Evolutionary conservation across 2,797 vertebrate genomes (phyloP), one percentile per base, ranked within the genome.

Genomic region (Crypturellus tataupa): DNA sequence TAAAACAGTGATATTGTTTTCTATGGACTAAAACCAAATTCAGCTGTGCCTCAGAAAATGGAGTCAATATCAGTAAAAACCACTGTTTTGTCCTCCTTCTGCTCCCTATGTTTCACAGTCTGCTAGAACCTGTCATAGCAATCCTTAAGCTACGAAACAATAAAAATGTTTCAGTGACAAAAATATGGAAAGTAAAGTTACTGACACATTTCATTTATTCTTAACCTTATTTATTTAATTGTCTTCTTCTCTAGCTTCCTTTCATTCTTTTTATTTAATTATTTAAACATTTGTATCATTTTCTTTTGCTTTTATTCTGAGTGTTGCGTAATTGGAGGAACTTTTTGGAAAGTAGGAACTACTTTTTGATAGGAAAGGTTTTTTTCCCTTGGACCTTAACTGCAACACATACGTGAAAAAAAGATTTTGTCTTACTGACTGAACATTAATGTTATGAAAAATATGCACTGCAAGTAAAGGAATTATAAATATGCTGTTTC

Each of bases 371-470:
- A 60, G 5, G 9, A 72, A 65, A 65, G 0, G 18, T 84, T 94
- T 91, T 84, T 91, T 42, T 31, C 11, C 58, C 31, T 8, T 44
- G 23, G 25, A 76, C 33, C 49, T 62, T 76, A 89, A 62, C 81
- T 82, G 60, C 17, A 49, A 25, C 20, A 65, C 42, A 71, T 68
- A 24, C 24, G 35, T n/a, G 9, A 68, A 47, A 65, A 47, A 47
- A 86, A 37, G 9, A 12, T 83, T 87, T 87, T 70, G 15, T 56
- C 65, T 42, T 91, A 53, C 69, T 95, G 71, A 92, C 49, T 81
- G 58, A 75, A 37, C 76, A 63, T 89, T 85, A 85, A 27, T 27
- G 23, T 46, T 84, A 46, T 82, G 31, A 83, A 94, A 85, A 12
- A 46, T 40, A 75, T 0, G 4, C 0, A 5, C 8, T 83, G 42